Conservation (phyloP, 2,113 vertebrate genomes). For the Elephantulus edwardii region DNA sequence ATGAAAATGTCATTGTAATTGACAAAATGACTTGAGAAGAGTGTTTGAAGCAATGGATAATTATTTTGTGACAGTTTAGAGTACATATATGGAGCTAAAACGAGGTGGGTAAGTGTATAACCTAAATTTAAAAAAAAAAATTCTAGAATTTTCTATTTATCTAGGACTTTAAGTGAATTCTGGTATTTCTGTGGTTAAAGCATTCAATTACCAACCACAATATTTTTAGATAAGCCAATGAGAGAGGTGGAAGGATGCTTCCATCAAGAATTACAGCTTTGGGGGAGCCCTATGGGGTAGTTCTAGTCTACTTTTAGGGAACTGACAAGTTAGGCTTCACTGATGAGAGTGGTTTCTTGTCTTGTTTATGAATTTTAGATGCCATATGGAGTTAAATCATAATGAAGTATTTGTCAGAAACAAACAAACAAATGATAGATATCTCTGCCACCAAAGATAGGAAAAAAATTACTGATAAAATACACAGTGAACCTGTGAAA, state of each 20-base stretch:
- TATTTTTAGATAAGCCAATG: background rate
- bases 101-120: background rate
- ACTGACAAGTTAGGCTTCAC: too few relatives aligned
- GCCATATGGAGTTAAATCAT: too few relatives aligned
- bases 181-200: too few relatives aligned
- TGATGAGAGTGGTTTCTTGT: too few relatives aligned
- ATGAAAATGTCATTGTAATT: background rate
- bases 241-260: background rate
- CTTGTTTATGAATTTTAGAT: too few relatives aligned
- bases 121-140: background rate
- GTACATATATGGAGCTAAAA: background rate
- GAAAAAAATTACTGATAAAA: background rate
- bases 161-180: too few relatives aligned
- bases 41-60: background rate
- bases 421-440: too few relatives aligned
- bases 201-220: too few relatives aligned
- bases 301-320: too few relatives aligned
- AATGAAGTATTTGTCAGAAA: too few relatives aligned
- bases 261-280: too few relatives aligned
- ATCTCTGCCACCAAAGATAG: background rate
- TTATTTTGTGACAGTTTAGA: background rate
- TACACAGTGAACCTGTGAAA: background rate
- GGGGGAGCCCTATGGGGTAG: too few relatives aligned
- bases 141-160: background rate
- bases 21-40: background rate